Conservation (phyloP, 1,140 invertebrate genomes). For the Drosophila biarmipes region DNA sequence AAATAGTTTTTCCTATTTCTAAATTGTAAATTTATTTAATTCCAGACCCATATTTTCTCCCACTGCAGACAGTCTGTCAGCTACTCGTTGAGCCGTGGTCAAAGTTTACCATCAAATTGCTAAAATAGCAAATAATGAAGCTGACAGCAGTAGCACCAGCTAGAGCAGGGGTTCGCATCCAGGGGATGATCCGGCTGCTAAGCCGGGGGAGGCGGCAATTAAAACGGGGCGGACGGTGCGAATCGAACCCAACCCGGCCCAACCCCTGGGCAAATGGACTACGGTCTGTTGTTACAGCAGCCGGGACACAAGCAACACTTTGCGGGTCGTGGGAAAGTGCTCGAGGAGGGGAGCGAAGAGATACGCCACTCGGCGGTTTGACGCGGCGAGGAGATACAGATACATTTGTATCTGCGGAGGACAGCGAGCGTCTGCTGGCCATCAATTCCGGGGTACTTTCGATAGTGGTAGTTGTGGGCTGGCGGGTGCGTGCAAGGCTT, state of each 20-base stretch:
- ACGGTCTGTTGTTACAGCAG: constrained; percentile 57
- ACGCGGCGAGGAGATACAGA: constrained; percentile 57
- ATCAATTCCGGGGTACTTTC: constrained; percentile 70
- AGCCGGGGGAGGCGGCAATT: constrained; percentile 74
- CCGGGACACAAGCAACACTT: constrained; percentile 70
- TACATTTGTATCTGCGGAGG: constrained; percentile 75
- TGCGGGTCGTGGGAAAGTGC: constrained; percentile 65
- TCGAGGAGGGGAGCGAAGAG: constrained; percentile 33
- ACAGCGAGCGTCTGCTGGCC: constrained; percentile 77
- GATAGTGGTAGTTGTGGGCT: constrained; percentile 1
- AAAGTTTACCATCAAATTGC: constrained; percentile 81
- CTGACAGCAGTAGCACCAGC: constrained; percentile 58
- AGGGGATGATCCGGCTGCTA: constrained; percentile 75
- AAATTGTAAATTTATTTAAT: too few relatives aligned
- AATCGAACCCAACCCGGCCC: constrained; percentile 7
- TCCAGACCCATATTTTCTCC: too few relatives aligned
- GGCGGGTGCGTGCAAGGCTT: constrained; percentile 66
- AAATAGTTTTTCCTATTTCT: too few relatives aligned
- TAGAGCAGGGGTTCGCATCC: constrained; percentile 7
- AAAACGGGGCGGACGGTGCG: constrained; percentile 70
- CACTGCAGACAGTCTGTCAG: constrained; percentile 39
- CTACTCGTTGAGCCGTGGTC: constrained; percentile 57
- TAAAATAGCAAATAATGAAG: constrained; percentile 83
- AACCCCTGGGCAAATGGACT: constrained; percentile 14
- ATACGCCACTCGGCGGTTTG: constrained; percentile 69